These are phyloP conservation scores for Dendrolimus kikuchii DNA, from an alignment of 1,140 invertebrate species.

Conservation along the genomic window DNA sequence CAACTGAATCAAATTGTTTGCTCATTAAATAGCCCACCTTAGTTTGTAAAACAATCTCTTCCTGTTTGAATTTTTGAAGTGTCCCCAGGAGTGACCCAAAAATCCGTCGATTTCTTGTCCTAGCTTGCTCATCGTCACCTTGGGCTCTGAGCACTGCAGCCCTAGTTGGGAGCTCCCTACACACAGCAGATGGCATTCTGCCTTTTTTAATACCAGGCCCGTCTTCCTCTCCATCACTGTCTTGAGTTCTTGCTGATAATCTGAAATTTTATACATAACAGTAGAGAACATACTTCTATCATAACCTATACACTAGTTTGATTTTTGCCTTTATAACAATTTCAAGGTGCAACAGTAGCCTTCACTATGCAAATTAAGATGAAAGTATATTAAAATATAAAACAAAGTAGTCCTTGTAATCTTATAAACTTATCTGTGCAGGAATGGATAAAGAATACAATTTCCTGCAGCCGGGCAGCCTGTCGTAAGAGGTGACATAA, in stretches of 20 bases:
- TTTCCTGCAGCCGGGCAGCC: too few relatives aligned
- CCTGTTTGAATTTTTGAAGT: conserved; percentile 94
- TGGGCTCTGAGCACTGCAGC: conserved; percentile 80
- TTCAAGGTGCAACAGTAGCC: too few relatives aligned
- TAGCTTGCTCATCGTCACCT: conserved; percentile 85
- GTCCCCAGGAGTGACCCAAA: conserved; percentile 96
- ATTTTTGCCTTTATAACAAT: too few relatives aligned
- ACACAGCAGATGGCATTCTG: conserved; percentile 59
- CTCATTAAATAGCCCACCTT: conserved; percentile 55
- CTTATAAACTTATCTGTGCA: too few relatives aligned
- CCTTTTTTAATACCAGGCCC: conserved; percentile 38
- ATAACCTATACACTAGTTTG: too few relatives aligned
- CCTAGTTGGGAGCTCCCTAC: conserved; percentile 56
- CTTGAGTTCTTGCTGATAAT: conserved; percentile 50
- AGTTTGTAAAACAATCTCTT: conserved; percentile 90
- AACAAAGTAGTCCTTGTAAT: too few relatives aligned
- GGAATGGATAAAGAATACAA: too few relatives aligned
- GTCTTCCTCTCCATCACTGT: conserved; percentile 65
- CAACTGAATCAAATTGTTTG: not conserved
- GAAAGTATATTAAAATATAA: too few relatives aligned
- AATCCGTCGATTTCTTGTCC: conserved; percentile 92
- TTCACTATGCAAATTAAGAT: too few relatives aligned
- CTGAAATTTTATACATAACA: conserved; percentile 19
- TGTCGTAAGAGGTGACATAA: too few relatives aligned
- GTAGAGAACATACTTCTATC: too few relatives aligned